Base-by-base conservation (phyloP, 1,140 invertebrate species). In the Aphaenogaster floridana region DNA sequence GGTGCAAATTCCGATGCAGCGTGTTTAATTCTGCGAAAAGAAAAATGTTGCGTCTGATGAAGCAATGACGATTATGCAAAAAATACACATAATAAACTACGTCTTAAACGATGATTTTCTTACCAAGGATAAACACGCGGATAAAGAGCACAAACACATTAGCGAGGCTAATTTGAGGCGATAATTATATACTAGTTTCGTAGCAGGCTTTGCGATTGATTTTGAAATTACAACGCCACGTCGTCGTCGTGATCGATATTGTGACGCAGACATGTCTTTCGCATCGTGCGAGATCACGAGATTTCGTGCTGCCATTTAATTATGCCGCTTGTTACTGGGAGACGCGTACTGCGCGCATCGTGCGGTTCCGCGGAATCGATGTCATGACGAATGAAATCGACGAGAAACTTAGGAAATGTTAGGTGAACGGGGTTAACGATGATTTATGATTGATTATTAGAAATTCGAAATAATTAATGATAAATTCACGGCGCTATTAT, bases 241-340 rank as follows among this genome's bases (percentile, higher is more conserved):
- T 45, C 79, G 42, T 72, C 50, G 68, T 8, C 39, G 69, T 45
- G 80, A 48, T 84, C 80, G 69, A 84, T 84, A 84, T 76, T 84
- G 63, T 48, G 64, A 84, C 28, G 28, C 28, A n/a, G 17, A 83
- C 45, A 17, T 28, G 42, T 84, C 80, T 83, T 84, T 84, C 34
- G 69, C 42, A 57, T 81, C 66, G 50, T 48, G 80, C 69, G 54
- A 76, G 68, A 84, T 84, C 80, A 50, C 54, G 69, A 84, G 80
- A 84, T 84, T 84, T 84, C 80, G 80, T 63, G 54, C 57, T 48
- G 80, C 71, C 80, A 76, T 84, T 84, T 84, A 84, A 76, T 84
- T 84, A 76, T 63, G 34, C 54, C 57, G 69, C 42, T 76, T 72
- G 69, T 84, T 84, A 61, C 28, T 21, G 21, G 15, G 68, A 74